Evolutionary conservation across 1,140 invertebrate species (phyloP).

Genomic region (Drosophila repleta): DNA sequence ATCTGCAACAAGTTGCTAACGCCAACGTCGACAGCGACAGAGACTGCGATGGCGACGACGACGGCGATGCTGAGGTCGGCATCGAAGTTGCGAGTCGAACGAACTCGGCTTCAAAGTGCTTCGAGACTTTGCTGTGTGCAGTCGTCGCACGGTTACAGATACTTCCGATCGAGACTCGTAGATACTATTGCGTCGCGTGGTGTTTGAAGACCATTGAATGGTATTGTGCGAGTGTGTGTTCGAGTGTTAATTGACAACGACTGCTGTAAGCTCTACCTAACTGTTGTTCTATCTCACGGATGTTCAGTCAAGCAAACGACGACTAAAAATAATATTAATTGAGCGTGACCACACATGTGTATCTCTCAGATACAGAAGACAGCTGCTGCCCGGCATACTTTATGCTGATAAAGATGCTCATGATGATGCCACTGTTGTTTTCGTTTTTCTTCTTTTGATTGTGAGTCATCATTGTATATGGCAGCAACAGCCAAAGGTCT

Average conservation of each 20-base stretch:
- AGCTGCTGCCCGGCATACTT: conserved; percentile 34
- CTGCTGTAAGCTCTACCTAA: conserved; percentile 24
- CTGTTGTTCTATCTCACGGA: conserved; percentile 9
- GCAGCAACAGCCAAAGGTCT: conserved; percentile 33
- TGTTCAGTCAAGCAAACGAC: conserved; percentile 20
- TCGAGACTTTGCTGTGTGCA: conserved; percentile 74
- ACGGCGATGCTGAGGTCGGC: conserved; percentile 3
- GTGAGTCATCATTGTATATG: conserved; percentile 31
- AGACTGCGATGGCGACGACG: conserved; percentile 11
- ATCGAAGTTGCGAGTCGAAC: conserved; percentile 51
- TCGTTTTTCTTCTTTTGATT: conserved; percentile 30
- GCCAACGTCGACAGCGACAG: conserved; percentile 8
- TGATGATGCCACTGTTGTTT: background rate
- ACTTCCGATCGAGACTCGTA: conserved; percentile 36
- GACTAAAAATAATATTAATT: conserved; percentile 59
- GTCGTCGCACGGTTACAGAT: conserved; percentile 52
- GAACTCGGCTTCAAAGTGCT: conserved; percentile 73
- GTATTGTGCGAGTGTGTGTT: conserved; percentile 6
- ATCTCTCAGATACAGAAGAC: conserved; percentile 38
- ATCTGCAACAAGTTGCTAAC: conserved; percentile 80
- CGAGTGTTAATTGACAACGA: conserved; percentile 35
- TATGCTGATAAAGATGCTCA: conserved; percentile 36
- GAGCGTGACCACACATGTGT: conserved; percentile 40
- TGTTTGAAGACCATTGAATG: conserved; percentile 14
- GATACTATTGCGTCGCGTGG: conserved; percentile 57